These are phyloP conservation scores for Nilaparvata lugens DNA, from an alignment of 1,140 invertebrate species.

Conservation along the genomic window DNA sequence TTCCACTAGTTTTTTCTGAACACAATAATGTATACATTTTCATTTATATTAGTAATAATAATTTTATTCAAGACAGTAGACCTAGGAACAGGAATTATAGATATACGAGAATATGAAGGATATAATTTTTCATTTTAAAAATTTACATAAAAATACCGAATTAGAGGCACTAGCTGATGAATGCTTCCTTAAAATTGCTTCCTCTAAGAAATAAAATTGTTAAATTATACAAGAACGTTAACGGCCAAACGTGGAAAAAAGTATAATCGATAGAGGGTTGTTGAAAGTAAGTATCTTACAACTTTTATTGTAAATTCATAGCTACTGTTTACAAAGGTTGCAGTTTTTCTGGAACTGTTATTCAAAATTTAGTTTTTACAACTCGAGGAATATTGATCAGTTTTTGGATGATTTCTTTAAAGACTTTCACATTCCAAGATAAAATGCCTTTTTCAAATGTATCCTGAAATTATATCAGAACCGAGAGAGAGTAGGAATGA, in stretches of 20 bases:
- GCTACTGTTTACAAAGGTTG: not conserved
- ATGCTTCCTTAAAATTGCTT: not conserved
- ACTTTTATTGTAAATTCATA: not conserved
- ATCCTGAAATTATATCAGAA: no score
- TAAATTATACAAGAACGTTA: not conserved
- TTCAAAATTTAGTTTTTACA: no score
- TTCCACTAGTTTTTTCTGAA: not conserved
- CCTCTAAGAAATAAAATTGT: not conserved
- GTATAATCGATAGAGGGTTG: not conserved
- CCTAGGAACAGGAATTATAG: not conserved
- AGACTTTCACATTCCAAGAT: no score
- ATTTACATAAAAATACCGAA: slow-evolving; percentile 3
- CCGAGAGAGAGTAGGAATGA: no score
- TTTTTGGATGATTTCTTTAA: no score
- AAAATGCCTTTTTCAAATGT: no score
- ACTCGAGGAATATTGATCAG: no score
- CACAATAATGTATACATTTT: not conserved
- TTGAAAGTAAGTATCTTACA: not conserved
- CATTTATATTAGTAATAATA: not conserved
- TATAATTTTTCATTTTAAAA: not conserved
- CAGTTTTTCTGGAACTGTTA: no score
- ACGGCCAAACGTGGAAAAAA: not conserved
- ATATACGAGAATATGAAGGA: not conserved
- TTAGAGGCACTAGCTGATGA: slow-evolving; percentile 1
- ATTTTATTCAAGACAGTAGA: not conserved